Conservation (phyloP, 2,888 invertebrate species). For the Empis livida region DNA sequence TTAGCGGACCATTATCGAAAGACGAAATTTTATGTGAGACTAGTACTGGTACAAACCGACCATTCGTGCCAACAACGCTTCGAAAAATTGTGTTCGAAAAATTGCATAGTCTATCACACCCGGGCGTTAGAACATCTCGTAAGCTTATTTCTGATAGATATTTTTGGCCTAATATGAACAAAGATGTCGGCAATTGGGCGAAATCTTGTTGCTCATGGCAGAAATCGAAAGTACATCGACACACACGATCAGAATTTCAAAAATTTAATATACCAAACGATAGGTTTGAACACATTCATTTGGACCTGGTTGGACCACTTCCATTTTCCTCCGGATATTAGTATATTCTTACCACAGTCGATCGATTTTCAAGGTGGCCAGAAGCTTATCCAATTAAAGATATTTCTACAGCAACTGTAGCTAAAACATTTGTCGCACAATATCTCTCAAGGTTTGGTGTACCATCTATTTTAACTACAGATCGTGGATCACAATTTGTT, state of each 20-base stretch:
- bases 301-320: constrained; percentile 25
- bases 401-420: constrained; percentile 3
- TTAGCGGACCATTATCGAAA: neutral
- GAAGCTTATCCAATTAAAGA: constrained; percentile 4
- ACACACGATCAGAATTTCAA: constrained; percentile 2
- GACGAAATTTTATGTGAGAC: constrained; percentile 1
- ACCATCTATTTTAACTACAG: constrained; percentile 1
- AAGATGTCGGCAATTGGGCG: constrained; percentile 1
- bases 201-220: neutral
- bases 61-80: constrained; percentile 1
- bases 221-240: constrained; percentile 2
- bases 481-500: constrained; percentile 4
- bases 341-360: constrained; percentile 6
- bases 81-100: constrained; percentile 3
- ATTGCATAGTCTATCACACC: constrained; percentile 3
- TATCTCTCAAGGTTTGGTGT: constrained; percentile 4
- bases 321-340: constrained; percentile 11
- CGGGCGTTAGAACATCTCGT: constrained; percentile 1
- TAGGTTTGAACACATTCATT: constrained; percentile 14
- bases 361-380: constrained; percentile 6
- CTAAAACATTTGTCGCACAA: constrained; percentile 1
- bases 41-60: constrained; percentile 1
- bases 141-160: constrained; percentile 1
- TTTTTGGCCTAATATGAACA: constrained; percentile 3
- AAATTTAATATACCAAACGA: neutral